Percentiles rank a stretch among this genome's conserved stretches.
These are phyloP conservation scores for Bedellia somnulentella DNA, from an alignment of 2,888 invertebrate species.

Conservation along the genomic window DNA sequence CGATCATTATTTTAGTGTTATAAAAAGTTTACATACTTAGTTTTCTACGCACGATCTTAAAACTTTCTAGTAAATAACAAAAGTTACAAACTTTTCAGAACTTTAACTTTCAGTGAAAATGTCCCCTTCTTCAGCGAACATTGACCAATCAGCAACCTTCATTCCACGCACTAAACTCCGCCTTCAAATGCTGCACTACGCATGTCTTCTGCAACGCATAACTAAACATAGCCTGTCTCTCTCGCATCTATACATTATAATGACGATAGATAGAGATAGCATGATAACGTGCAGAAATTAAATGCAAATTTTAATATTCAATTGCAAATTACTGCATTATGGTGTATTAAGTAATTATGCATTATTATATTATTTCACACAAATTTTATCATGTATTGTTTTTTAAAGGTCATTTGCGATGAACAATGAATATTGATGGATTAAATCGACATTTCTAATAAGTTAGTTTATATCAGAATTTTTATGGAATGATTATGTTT, in stretches of 20 bases:
- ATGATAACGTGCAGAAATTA: constrained; percentile 27
- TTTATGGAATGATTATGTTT: too few species aligned
- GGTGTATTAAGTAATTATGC: constrained; percentile 37
- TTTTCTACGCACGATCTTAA: too few species aligned
- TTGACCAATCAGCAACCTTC: constrained; percentile 30
- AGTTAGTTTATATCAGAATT: too few species aligned
- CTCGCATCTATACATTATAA: constrained; percentile 19
- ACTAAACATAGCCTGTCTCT: constrained; percentile 21
- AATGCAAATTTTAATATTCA: constrained; percentile 55
- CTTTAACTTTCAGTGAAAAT: too few species aligned
- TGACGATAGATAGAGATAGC: constrained; percentile 22
- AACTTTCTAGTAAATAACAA: too few species aligned
- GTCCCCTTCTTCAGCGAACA: constrained; percentile 20
- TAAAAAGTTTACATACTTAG: too few species aligned
- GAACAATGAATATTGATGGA: too few species aligned
- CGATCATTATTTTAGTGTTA: too few species aligned
- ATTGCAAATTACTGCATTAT: constrained; percentile 43
- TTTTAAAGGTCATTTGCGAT: too few species aligned
- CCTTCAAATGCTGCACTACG: constrained; percentile 49
- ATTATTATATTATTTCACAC: constrained; percentile 42
- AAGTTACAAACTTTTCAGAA: too few species aligned
- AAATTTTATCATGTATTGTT: too few species aligned
- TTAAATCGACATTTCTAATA: too few species aligned
- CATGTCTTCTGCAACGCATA: constrained; percentile 40
- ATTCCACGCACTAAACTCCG: constrained; percentile 35